phyloP scores from a whole-genome alignment of 2,797 vertebrate species.

The Xenentodon cancila region DNA sequence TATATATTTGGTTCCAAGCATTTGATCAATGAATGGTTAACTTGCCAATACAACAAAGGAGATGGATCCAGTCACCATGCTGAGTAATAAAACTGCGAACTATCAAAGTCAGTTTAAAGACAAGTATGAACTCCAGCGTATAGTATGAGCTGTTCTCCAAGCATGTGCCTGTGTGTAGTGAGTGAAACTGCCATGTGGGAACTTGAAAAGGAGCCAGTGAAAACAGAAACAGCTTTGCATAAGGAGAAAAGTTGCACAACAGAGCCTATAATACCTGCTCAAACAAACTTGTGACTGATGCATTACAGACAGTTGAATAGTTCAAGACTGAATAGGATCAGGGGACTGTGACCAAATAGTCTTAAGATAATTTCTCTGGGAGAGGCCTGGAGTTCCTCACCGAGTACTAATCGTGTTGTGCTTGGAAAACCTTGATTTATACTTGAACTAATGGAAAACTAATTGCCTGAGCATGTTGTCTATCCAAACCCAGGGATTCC shows the following conservation, averaged over 20 bases:
- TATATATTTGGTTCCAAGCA: constrained; percentile 64
- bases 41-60: constrained; percentile 70
- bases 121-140: constrained; percentile 40
- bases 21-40: constrained; percentile 70
- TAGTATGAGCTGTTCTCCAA: constrained; percentile 51
- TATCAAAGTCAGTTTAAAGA: constrained; percentile 69
- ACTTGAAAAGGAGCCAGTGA: constrained; percentile 70
- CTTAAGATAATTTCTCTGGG: constrained; percentile 57
- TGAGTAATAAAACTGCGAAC: constrained; percentile 56
- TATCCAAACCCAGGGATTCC: constrained; percentile 57
- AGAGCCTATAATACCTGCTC: constrained; percentile 70
- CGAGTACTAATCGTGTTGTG: constrained; percentile 60
- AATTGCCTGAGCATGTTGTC: constrained; percentile 71
- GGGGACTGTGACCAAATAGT: constrained; percentile 42
- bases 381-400: constrained; percentile 46
- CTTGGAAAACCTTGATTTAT: constrained; percentile 66
- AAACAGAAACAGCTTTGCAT: constrained; percentile 68
- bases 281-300: constrained; percentile 76
- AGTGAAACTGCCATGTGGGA: constrained; percentile 61
- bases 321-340: constrained; percentile 58
- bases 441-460: constrained; percentile 76
- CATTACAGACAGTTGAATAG: constrained; percentile 56
- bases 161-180: constrained; percentile 50
- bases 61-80: constrained; percentile 55
- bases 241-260: constrained; percentile 66